Evolutionary conservation across 2,797 vertebrate genomes (phyloP).

Genomic region (Glossophaga mutica): DNA sequence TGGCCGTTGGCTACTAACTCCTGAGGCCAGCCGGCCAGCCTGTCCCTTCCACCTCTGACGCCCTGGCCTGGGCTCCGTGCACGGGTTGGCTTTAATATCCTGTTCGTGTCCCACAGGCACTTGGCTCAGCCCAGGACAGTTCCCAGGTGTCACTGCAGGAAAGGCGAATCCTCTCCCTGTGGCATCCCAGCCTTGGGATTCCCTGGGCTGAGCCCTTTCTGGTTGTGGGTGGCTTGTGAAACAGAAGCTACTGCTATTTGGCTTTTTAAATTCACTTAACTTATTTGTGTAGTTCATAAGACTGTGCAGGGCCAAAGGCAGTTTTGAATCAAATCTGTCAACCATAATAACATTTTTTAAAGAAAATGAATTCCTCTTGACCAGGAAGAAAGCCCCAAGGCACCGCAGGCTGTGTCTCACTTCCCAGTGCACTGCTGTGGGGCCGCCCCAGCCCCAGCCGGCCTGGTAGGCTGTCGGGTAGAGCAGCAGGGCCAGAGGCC

Average conservation of each 20-base stretch:
- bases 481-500: conserved; percentile 14
- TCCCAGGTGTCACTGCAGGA: not conserved
- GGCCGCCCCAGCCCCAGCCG: not conserved
- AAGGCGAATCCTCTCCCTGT: not conserved
- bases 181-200: not conserved
- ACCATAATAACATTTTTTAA: not conserved
- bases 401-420: not conserved
- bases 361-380: not conserved
- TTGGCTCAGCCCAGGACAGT: not conserved
- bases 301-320: not conserved
- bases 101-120: not conserved
- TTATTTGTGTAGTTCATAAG: not conserved
- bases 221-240: not conserved
- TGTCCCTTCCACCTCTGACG: too few relatives aligned
- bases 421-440: not conserved
- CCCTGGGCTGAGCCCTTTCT: not conserved
- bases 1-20: not conserved
- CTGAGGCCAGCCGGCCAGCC: not conserved
- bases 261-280: not conserved
- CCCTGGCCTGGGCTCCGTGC: not conserved
- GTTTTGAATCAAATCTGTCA: not conserved
- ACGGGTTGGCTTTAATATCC: not conserved
- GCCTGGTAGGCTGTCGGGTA: conserved; percentile 22
- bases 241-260: not conserved
- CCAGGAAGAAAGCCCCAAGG: not conserved